Base-by-base conservation (phyloP, 2,888 invertebrate genomes). In the Leucozona laternaria region DNA sequence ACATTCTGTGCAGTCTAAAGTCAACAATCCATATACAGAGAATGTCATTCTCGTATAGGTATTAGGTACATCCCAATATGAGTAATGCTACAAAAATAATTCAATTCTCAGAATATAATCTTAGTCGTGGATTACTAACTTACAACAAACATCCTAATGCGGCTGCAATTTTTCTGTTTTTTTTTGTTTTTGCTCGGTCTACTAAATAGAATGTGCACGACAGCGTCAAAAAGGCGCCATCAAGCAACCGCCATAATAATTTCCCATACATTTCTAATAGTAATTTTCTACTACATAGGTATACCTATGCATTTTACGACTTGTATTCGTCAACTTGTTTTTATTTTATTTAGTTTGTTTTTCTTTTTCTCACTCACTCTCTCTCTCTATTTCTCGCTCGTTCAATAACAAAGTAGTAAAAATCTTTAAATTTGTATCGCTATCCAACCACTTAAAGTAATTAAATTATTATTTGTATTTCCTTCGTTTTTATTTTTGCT, bases 201-300 rank as follows among this genome's bases (percentile, higher is more conserved):
- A 13, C 43, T 57, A 34, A 66, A 20, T 31, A 58, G 17, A 80
- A 66, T 84, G 64, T 17, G 64, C 75, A 84, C 79, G 84, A 76
- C 66, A 45, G 66, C 84, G 79, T 57, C 76, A 58, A 79, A 84
- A 84, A 79, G 79, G 79, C 84, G 79, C 79, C 75, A 71, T 75
- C 25, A 71, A 66, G 55, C 17, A 71, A 66, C 60, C 17, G 34
- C 34, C 40, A 55, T 28, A 45, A 15, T 28, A 70, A 20, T 55
- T 53, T 40, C 17, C 15, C 20, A 60, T 37, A 40, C 22, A 40
- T 2, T 28, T n/a, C 37, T 22, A 40, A 22, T 58, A 58, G 37
- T 58, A 58, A 20, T 58, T 60, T 60, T 40, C 13, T 58, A 20
- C 20, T 22, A n/a, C n/a, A n/a, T n/a, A n/a, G n/a, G n/a, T n/a